These are phyloP conservation scores for Holacanthella duospinosa DNA, from an alignment of 2,888 invertebrate genomes.

Conservation along the genomic window DNA sequence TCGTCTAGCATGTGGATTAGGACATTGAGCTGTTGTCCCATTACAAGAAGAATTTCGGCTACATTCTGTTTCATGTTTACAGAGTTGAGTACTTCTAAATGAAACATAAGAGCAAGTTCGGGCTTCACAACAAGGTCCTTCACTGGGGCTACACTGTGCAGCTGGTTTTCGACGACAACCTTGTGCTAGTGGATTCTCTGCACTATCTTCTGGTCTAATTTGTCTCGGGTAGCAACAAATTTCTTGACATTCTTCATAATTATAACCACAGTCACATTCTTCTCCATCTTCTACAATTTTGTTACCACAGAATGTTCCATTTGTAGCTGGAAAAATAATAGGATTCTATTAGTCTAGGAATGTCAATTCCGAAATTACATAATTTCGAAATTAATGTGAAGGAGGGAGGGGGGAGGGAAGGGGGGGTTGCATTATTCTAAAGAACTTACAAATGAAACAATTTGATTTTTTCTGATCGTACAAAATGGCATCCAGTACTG, in stretches of 20 bases:
- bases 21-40: conserved; percentile 77
- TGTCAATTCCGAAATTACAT: neutral
- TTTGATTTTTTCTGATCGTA: conserved; percentile 81
- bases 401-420: neutral
- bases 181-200: conserved; percentile 58
- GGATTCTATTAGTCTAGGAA: no score
- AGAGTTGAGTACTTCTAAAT: conserved; percentile 53
- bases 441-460: conserved; percentile 64
- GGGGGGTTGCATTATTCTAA: no score
- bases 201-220: conserved; percentile 58
- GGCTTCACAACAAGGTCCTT: conserved; percentile 90
- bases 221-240: conserved; percentile 87
- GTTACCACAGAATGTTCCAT: conserved; percentile 97
- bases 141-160: conserved; percentile 87
- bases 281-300: conserved; percentile 96
- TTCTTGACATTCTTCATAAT: conserved; percentile 78
- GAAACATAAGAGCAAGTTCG: conserved; percentile 66
- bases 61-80: conserved; percentile 79
- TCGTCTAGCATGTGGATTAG: conserved; percentile 60
- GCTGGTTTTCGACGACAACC: conserved; percentile 67
- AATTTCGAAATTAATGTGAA: neutral
- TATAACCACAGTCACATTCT: conserved; percentile 95
- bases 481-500: conserved; percentile 76
- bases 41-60: conserved; percentile 77
- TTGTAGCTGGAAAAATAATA: conserved; percentile 50